These are phyloP conservation scores for Brachyrhaphis roseni DNA, from an alignment of 2,797 vertebrate species.

Conservation along the genomic window DNA sequence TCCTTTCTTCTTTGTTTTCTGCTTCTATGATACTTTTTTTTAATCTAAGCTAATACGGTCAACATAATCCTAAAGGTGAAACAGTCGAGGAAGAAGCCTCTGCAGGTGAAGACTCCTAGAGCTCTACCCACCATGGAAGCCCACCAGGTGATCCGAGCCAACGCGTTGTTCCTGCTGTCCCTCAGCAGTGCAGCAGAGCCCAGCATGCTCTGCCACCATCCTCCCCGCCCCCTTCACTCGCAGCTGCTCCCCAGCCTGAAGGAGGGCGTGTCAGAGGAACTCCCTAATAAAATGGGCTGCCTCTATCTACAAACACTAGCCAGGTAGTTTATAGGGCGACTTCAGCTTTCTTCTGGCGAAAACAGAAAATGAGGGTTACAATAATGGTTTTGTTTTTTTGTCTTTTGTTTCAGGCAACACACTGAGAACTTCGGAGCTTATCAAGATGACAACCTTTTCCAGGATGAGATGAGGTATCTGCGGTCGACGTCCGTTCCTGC, in stretches of 20 bases:
- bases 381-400: conserved; percentile 3
- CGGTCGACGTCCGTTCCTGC: conserved; percentile 98
- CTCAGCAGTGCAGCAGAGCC: conserved; percentile 97
- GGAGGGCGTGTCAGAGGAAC: conserved; percentile 95
- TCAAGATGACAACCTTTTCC: conserved; percentile 98
- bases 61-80: conserved; percentile 85
- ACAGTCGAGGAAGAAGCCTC: conserved; percentile 94
- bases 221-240: conserved; percentile 90
- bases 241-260: conserved; percentile 96
- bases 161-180: conserved; percentile 94
- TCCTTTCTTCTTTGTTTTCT: not conserved
- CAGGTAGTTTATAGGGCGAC: conserved; percentile 79
- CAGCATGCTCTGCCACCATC: conserved; percentile 94
- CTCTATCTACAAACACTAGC: conserved; percentile 97
- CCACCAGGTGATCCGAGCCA: conserved; percentile 98
- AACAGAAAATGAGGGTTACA: not conserved
- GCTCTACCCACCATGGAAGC: conserved; percentile 98
- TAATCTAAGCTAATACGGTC: conserved; percentile 10
- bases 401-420: conserved; percentile 87
- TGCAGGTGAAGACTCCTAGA: conserved; percentile 96
- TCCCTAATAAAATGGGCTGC: conserved; percentile 96
- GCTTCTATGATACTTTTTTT: not conserved
- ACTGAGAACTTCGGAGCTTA: conserved; percentile 96
- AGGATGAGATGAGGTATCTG: conserved; percentile 98
- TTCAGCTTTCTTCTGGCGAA: not conserved